Conservation (phyloP, 2,888 invertebrate genomes). For the Taphrorychus bicolor region DNA sequence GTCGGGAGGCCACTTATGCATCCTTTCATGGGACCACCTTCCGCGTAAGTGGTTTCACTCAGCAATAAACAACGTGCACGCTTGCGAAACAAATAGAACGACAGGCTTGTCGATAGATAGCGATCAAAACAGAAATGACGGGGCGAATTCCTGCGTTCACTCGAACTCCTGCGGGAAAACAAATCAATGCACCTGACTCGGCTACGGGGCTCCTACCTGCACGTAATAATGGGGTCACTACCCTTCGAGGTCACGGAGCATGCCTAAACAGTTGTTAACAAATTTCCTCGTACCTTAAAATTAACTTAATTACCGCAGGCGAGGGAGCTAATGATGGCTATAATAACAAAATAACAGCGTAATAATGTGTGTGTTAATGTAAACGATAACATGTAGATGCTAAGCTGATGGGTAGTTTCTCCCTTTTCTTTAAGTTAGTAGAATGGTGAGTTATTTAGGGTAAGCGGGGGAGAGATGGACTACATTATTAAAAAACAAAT, state of each 20-base stretch:
- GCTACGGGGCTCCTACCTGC: conserved; percentile 44
- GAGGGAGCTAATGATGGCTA: not conserved
- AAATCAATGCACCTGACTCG: conserved; percentile 59
- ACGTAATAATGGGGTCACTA: conserved; percentile 56
- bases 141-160: not conserved
- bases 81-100: not conserved
- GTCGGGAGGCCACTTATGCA: not conserved
- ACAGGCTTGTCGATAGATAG: not conserved
- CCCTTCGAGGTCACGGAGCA: conserved; percentile 55
- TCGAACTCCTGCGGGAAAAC: conserved; percentile 23
- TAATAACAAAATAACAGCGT: not conserved
- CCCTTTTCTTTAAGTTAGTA: too few species aligned
- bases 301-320: not conserved
- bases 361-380: too few species aligned
- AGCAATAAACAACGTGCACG: not conserved
- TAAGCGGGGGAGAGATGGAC: too few species aligned
- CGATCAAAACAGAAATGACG: not conserved
- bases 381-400: too few species aligned
- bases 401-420: not conserved
- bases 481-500: too few species aligned
- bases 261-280: conserved; percentile 37
- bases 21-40: not conserved
- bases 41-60: not conserved
- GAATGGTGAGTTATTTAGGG: too few species aligned
- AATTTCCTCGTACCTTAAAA: not conserved